Evolutionary conservation across 2,888 invertebrate species (phyloP), one percentile per base, ranked within the genome.

Genomic region (Tineola bisselliella): DNA sequence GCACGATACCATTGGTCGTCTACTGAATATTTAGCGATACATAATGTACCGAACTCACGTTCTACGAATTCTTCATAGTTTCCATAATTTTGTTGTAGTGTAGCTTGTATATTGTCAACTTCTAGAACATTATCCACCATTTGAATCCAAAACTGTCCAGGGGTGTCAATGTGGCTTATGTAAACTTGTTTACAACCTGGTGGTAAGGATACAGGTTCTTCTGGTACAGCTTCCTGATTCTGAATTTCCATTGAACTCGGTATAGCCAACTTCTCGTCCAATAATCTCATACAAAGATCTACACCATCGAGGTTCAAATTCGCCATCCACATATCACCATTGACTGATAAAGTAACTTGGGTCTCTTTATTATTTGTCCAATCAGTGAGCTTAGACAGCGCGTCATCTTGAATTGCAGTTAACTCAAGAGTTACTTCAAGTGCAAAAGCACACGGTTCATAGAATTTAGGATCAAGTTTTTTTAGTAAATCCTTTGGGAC

Each of bases 1-100:
- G 97, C 98, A 62, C 98, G 89, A 76, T 98, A 98, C 98, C 98
- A 99, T 64, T 90, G 89, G 44, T 93, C 92, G 72, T 98, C 96
- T 1, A 90, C 91, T 0, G 91, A 90, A 75, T 95, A 97, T 69
- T 93, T 91, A 0, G 97, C 96, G 58, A 91, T 87, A 67, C 94
- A 94, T 0, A 91, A 70, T 0, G 90, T 88, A 8, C 91, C 91
- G 62, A 90, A 82, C 56, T 90, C 89, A 1, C 89, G 87, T 61
- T 75, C 89, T 62, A 88, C 88, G 10, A 92, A 74, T 43, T 89
- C 86, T 0, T 87, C 72, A 71, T 90, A 87, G 0, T 76, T 73
- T 0, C 76, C 72, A 0, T 90, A 88, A 8, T 88, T 82, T 18
- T 87, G 84, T 73, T 93, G 92, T 0, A 94, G 76, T 67, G 89